Evolutionary conservation across 2,113 vertebrate genomes (phyloP), one percentile per base, ranked within the genome.

Genomic region (Phasianus colchicus): DNA sequence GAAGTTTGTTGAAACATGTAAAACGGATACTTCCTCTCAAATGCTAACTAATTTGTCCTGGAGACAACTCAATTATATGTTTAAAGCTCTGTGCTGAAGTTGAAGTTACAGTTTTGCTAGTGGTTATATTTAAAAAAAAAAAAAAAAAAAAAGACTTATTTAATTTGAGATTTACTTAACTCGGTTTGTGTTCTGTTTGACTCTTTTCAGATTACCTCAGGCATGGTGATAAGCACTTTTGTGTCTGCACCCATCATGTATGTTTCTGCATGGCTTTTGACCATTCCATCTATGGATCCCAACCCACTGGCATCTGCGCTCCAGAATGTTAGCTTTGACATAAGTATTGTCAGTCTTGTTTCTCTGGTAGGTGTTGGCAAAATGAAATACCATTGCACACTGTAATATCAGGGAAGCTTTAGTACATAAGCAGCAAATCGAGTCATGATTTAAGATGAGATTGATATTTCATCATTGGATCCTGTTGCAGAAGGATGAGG

Each of bases 161-260:
- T 67, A 69, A 9, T 36, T 36, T 19, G 34, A 52, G 36, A 24
- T 88, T 7, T 73, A 36, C 79, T 55, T 36, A 48, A 45, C 12
- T 69, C 11, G 8, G 13, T 29, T 88, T 48, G 74, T 57, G 47
- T 89, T 71, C 18, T 74, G 11, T 80, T 92, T 43, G 81, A 57
- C 89, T 84, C 63, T 86, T 81, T 80, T 43, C 94, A 99, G 99
- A 97, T 99, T 86, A 99, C 99, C 69, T 98, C 99, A 58, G 99
- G 99, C 67, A 99, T 99, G 99, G 98, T 99, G 86, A 98, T 99
- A 94, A 98, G 99, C 98, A 99, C 99, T 14, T 99, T 99, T 88
- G 99, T 99, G 65, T 99, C 99, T 70, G 99, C 99, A 58, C 99
- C 99, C 4, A 99, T 99, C 60, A 99, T 99, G 99, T 99, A 99